Percentiles rank a stretch among this genome's conserved stretches.
Conservation (phyloP, 2,797 vertebrate species). For the Lophius americanus region DNA sequence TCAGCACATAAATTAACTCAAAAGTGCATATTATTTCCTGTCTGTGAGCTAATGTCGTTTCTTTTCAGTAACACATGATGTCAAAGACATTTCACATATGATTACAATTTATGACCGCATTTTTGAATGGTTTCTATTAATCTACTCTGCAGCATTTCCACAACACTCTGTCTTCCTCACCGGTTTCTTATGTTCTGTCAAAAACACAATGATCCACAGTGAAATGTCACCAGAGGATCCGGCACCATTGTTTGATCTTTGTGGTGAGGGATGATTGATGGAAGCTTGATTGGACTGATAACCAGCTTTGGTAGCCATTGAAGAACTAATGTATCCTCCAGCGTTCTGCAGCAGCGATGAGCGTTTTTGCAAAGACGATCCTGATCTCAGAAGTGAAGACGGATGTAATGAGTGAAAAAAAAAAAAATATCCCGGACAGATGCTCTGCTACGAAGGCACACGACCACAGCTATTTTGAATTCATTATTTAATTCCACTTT, state of each 20-base stretch:
- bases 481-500: conserved; percentile 32
- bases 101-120: conserved; percentile 69
- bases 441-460: conserved; percentile 60
- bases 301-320: conserved; percentile 64
- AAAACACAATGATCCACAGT: conserved; percentile 12
- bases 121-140: conserved; percentile 64
- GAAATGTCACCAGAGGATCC: conserved; percentile 44
- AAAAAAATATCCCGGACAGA: conserved; percentile 78
- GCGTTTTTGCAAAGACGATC: conserved; percentile 39
- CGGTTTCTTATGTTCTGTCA: conserved; percentile 34
- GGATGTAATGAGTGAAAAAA: conserved; percentile 72
- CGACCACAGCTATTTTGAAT: conserved; percentile 58
- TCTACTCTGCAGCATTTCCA: conserved; percentile 27
- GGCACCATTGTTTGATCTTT: conserved; percentile 51
- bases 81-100: conserved; percentile 62
- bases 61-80: conserved; percentile 48
- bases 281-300: conserved; percentile 78
- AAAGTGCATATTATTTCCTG: not conserved
- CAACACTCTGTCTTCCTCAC: conserved; percentile 25
- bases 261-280: conserved; percentile 61
- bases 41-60: conserved; percentile 38
- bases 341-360: conserved; percentile 46
- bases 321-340: conserved; percentile 49
- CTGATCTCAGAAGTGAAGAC: conserved; percentile 51
- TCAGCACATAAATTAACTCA: not conserved